Conservation (phyloP, 2,113 vertebrate genomes). For the Elephantulus edwardii region DNA sequence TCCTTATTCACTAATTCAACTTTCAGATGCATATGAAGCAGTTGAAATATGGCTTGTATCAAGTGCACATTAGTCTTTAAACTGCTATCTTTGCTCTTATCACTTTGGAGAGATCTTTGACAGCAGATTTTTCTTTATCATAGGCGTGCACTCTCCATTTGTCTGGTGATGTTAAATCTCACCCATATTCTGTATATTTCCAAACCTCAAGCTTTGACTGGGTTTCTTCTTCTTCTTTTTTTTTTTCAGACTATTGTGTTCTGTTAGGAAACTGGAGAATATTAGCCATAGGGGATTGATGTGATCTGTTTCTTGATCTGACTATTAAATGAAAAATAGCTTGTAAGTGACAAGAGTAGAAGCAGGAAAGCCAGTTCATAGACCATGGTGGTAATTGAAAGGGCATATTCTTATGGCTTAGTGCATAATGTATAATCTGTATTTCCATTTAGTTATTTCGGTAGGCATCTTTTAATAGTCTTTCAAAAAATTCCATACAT, state of each 20-base stretch:
- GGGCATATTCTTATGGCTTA: background rate
- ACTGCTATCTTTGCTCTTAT: too few species aligned
- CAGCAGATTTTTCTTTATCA: background rate
- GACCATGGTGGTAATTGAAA: background rate
- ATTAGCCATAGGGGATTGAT: background rate
- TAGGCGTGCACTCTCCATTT: background rate
- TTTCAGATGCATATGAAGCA: too few species aligned
- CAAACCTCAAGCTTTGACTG: background rate
- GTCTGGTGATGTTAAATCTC: background rate
- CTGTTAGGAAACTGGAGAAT: background rate
- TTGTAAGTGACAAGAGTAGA: background rate
- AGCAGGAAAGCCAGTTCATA: slow-evolving; percentile 11
- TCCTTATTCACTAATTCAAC: too few species aligned
- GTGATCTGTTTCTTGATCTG: slow-evolving; percentile 5
- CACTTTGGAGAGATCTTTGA: too few species aligned
- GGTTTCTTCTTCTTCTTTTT: background rate
- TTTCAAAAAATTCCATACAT: background rate
- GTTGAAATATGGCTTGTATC: too few species aligned
- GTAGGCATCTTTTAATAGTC: slow-evolving; percentile 12
- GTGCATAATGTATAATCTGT: background rate
- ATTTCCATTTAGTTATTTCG: background rate
- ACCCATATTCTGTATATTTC: background rate
- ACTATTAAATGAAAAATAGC: slow-evolving; percentile 5
- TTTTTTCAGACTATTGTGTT: background rate
- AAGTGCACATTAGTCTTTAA: background rate